A percentile compares a stretch with the other conserved stretches of the same genome.
Conservation (phyloP, 2,797 vertebrate genomes). For the Chaenodraco wilsoni region DNA sequence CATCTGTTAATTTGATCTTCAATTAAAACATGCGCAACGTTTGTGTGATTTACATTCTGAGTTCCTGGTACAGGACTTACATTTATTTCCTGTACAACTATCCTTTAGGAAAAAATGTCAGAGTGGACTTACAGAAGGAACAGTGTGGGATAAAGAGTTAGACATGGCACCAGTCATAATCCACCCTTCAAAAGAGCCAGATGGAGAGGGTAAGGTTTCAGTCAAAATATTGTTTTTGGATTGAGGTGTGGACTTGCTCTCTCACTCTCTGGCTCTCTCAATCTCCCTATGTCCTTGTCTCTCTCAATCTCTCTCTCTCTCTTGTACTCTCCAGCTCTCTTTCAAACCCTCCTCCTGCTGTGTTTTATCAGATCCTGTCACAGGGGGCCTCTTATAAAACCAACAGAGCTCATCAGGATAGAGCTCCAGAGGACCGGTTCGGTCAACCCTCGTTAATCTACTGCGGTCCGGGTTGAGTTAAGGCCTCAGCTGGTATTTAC, state of each 20-base stretch:
- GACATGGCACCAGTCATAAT: conserved; percentile 84
- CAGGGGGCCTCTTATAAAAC: conserved; percentile 73
- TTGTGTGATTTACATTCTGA: conserved; percentile 38
- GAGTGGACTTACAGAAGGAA: conserved; percentile 75
- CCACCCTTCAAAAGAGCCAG: conserved; percentile 88
- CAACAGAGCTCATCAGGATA: conserved; percentile 75
- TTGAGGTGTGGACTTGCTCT: conserved; percentile 74
- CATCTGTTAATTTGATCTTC: conserved; percentile 16
- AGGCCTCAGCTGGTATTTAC: conserved; percentile 55
- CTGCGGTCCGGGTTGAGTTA: conserved; percentile 44
- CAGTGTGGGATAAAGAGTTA: conserved; percentile 81
- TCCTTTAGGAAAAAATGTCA: conserved; percentile 69
- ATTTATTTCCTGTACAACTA: conserved; percentile 61
- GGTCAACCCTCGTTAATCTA: conserved; percentile 66
- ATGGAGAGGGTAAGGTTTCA: conserved; percentile 86
- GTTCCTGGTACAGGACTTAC: conserved; percentile 34
- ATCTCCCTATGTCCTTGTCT: conserved; percentile 66
- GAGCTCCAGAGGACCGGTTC: conserved; percentile 57
- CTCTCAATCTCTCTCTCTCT: conserved; percentile 66
- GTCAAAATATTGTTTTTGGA: conserved; percentile 88
- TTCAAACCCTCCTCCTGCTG: conserved; percentile 59
- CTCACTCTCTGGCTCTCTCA: conserved; percentile 59
- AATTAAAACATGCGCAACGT: not conserved
- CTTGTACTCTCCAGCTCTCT: conserved; percentile 58
- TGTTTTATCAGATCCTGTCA: conserved; percentile 81